Evolutionary conservation across 2,797 vertebrate species (phyloP), one percentile per base, ranked within the genome.

Genomic region (Glyptemys insculpta): DNA sequence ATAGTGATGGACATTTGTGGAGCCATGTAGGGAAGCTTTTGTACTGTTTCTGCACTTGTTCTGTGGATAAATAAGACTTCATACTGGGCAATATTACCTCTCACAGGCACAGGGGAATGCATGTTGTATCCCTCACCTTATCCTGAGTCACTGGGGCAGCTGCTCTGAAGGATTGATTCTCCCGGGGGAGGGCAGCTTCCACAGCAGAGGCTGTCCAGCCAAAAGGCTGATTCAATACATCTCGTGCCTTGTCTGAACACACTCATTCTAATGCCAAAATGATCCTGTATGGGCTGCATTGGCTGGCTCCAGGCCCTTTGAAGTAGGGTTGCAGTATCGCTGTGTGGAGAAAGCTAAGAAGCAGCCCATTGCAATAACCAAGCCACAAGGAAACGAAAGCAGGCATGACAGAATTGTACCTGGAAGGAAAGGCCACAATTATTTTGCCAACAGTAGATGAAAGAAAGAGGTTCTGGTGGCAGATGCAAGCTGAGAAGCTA

Each of bases 401-500:
- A 44, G 41, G 12, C 25, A 76, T 44, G 72, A 47, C 4, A 44
- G 41, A 76, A 41, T 47, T 44, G 23, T 44, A 37, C 2, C 4
- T 93, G 34, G 8, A 25, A 93, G 21, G 29, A 87, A 93, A 78
- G 1, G 2, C 1, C 1, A 2, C 34, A 44, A 65, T 79, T 83
- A 54, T 8, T 89, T 81, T 59, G 25, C 5, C 14, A 62, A 14
- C 23, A 82, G 23, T 11, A 76, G 88, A 76, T 23, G 50, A 88
- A 91, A 68, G 3, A 53, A 81, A 68, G 62, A n/a, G 62, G 8
- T n/a, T 68, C 62, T 68, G 34, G 18, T 68, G 8, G 62, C 16
- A 68, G 62, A n/a, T 5, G 41, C 29, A 54, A 4, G 53, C 93
- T 92, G 91, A 74, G 93, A 72, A 89, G 88, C 27, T 49, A 1